These are phyloP conservation scores for Gambusia holbrooki DNA, from an alignment of 2,113 vertebrate species.

Conservation along the genomic window DNA sequence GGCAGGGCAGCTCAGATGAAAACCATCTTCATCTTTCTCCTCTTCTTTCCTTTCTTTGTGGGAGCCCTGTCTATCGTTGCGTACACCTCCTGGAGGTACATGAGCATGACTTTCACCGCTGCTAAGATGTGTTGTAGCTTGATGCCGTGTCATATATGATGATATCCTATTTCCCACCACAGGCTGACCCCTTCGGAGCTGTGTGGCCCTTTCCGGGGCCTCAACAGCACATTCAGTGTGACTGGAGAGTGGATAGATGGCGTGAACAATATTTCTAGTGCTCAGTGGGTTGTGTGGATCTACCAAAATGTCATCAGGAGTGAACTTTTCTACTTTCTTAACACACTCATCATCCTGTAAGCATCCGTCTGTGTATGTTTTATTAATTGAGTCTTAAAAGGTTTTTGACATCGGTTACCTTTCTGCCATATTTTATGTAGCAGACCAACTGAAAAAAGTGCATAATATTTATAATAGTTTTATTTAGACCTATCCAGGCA, in stretches of 20 bases:
- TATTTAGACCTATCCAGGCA: too few species aligned
- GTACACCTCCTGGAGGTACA: constrained; percentile 91
- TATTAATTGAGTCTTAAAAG: background rate
- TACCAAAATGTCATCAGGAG: constrained; percentile 86
- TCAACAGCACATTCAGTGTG: constrained; percentile 80
- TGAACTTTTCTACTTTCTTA: constrained; percentile 89
- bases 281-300: constrained; percentile 87
- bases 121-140: background rate
- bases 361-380: constrained; percentile 39
- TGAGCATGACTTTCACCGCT: background rate
- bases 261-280: constrained; percentile 53
- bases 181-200: constrained; percentile 87
- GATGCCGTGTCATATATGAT: background rate
- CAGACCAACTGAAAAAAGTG: too few species aligned
- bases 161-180: background rate
- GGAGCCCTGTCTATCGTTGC: constrained; percentile 85
- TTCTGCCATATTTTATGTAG: background rate
- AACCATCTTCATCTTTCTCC: constrained; percentile 88
- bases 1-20: constrained; percentile 93
- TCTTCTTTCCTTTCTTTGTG: constrained; percentile 91
- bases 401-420: background rate
- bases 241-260: constrained; percentile 82
- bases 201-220: constrained; percentile 90
- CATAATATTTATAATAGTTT: too few species aligned
- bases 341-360: constrained; percentile 86